phyloP scores from a whole-genome alignment of 2,113 vertebrate genomes.

The Xenopus borealis region DNA sequence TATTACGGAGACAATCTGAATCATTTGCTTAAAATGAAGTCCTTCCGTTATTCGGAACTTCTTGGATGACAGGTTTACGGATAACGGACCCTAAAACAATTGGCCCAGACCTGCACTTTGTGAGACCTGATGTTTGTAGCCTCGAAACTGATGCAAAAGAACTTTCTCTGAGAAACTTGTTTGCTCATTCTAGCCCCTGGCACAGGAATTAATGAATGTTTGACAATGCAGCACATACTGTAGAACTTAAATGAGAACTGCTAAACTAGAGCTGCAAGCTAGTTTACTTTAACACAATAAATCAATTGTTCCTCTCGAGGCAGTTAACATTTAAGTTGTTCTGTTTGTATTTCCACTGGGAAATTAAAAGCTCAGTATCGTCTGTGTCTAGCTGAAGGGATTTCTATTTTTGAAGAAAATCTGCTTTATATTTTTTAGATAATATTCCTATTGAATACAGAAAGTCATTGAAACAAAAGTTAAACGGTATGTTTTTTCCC shows the following conservation, averaged over 20 bases:
- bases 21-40: no score
- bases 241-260: constrained; percentile 20
- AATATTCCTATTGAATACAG: not conserved
- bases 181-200: constrained; percentile 22
- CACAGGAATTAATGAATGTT: constrained; percentile 35
- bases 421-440: not conserved
- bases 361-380: constrained; percentile 25
- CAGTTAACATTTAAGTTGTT: constrained; percentile 24
- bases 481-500: no score
- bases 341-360: constrained; percentile 28
- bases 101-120: not conserved
- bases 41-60: no score
- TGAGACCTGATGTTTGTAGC: not conserved
- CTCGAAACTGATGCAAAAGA: constrained; percentile 7
- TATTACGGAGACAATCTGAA: no score
- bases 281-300: constrained; percentile 34
- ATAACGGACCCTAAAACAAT: no score
- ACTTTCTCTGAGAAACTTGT: not conserved
- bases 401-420: constrained; percentile 1
- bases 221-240: constrained; percentile 30
- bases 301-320: constrained; percentile 41
- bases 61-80: no score
- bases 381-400: not conserved
- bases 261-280: constrained; percentile 20
- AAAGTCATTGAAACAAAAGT: not conserved